Evolutionary conservation across 2,888 invertebrate species (phyloP), one percentile per base, ranked within the genome.

Genomic region (Mesorhabditis belari): DNA sequence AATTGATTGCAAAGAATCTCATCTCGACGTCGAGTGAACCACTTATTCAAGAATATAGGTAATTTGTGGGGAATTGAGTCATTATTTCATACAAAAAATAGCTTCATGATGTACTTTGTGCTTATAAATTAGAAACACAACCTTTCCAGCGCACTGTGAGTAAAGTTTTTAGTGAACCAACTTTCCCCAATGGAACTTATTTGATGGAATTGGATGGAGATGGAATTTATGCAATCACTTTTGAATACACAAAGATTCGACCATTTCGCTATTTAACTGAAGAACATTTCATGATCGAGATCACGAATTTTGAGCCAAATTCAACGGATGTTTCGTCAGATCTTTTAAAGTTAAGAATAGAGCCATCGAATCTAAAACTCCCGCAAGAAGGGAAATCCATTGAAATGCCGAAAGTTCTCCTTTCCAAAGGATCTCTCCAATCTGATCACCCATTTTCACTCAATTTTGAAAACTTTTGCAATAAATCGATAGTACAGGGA

Each of bases 151-250:
- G n/a, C n/a, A n/a, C 9, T 9, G 19, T n/a, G 21, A 5, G 55
- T 25, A 49, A 27, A 50, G 24, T 53, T 44, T 62, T 57, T 29
- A 60, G 62, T 49, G 76, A 75, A 50, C 75, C 77, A n/a, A 59
- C 66, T 4, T 55, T 65, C 19, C 64, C 71, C 2, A 71, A 72
- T 35, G 71, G 67, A 9, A 61, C 63, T 23, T 79, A 74, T 60
- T 58, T 69, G 12, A 57, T 79, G 25, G 69, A 71, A 9, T 60
- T 79, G 27, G 73, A 75, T 24, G 69, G 74, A 6, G 69, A 69
- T n/a, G 66, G 68, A 1, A 68, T 73, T 52, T 79, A 77, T 52
- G 77, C 79, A 0, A 73, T 77, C 3, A 65, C 66, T 28, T 79
- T 79, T 61, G 69, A 71, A n/a, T 79, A 79, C 57, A 68, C 70